Evolutionary conservation across 2,113 vertebrate genomes (phyloP).

Genomic region (Ammodytes marinus): DNA sequence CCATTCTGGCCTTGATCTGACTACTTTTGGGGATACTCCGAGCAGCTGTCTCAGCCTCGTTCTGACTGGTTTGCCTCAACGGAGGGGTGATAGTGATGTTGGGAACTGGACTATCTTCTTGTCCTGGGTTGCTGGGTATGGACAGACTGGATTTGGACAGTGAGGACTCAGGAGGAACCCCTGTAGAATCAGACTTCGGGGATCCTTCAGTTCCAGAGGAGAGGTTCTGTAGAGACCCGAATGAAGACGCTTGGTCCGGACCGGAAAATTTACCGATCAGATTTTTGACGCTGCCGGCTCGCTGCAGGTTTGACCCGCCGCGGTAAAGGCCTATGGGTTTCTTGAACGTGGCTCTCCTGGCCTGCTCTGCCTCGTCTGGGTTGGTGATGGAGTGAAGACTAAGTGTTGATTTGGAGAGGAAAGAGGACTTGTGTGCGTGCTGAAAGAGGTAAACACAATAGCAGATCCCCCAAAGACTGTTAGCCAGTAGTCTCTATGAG

Average conservation of each 20-base stretch:
- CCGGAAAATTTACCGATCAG: constrained; percentile 81
- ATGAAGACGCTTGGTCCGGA: constrained; percentile 12
- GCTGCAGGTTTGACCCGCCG: constrained; percentile 48
- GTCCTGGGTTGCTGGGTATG: background rate
- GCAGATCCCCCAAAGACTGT: constrained; percentile 47
- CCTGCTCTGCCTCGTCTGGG: constrained; percentile 45
- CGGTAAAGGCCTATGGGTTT: constrained; percentile 16
- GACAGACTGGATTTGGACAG: constrained; percentile 10
- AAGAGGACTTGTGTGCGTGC: constrained; percentile 20
- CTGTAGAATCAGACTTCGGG: constrained; percentile 19
- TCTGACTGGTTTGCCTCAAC: background rate
- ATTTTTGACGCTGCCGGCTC: constrained; percentile 76
- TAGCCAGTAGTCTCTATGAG: constrained; percentile 7
- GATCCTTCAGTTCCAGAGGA: constrained; percentile 2
- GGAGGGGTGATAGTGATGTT: constrained; percentile 52
- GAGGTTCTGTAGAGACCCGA: constrained; percentile 6
- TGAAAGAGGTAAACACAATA: constrained; percentile 70
- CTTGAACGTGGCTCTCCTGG: constrained; percentile 37
- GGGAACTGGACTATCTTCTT: constrained; percentile 23
- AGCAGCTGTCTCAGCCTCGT: background rate
- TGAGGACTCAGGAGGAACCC: background rate
- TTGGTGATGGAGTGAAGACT: constrained; percentile 19
- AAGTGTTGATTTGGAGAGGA: constrained; percentile 18
- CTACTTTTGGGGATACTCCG: background rate
- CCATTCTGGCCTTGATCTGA: constrained; percentile 26